Percentiles rank a stretch among this genome's conserved stretches.
Evolutionary conservation across 2,113 vertebrate species (phyloP).

Genomic region (Myocastor coypus): DNA sequence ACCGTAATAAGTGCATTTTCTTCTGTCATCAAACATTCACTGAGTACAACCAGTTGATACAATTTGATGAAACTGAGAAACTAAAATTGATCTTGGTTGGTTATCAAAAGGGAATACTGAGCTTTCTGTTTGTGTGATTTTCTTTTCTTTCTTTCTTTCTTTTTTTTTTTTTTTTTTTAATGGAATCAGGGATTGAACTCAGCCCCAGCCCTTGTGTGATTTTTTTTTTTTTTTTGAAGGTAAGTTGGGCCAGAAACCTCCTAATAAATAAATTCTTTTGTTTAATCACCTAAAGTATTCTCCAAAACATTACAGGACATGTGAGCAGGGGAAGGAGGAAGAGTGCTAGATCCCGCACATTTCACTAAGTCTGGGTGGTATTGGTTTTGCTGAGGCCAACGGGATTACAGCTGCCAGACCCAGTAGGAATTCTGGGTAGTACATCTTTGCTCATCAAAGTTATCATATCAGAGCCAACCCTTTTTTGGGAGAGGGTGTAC

Average conservation of each 20-base stretch:
- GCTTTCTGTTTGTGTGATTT: neutral
- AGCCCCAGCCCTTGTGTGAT: neutral
- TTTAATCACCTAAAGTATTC: neutral
- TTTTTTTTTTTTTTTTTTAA: too few species aligned
- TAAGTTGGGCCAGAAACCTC: neutral
- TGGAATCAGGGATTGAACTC: too few species aligned
- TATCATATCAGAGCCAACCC: neutral
- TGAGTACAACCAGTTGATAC: conserved; percentile 25
- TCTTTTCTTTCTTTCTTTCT: too few species aligned
- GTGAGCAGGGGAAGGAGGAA: neutral
- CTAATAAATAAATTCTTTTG: neutral
- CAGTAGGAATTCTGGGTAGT: conserved; percentile 7
- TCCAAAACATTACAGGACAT: neutral
- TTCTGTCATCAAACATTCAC: conserved; percentile 8
- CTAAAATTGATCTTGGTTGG: neutral
- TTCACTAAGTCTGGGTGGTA: neutral
- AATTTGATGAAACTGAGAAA: neutral
- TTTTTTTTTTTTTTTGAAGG: conserved; percentile 12
- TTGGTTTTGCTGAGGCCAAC: conserved; percentile 24
- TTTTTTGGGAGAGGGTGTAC: too few species aligned
- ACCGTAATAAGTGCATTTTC: neutral
- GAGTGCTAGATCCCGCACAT: neutral
- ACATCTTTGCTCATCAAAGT: conserved; percentile 27
- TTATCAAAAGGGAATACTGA: conserved; percentile 12
- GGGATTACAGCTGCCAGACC: conserved; percentile 31